These are phyloP conservation scores for Toxotes chatareus DNA, from an alignment of 2,113 vertebrate species.

Conservation along the genomic window DNA sequence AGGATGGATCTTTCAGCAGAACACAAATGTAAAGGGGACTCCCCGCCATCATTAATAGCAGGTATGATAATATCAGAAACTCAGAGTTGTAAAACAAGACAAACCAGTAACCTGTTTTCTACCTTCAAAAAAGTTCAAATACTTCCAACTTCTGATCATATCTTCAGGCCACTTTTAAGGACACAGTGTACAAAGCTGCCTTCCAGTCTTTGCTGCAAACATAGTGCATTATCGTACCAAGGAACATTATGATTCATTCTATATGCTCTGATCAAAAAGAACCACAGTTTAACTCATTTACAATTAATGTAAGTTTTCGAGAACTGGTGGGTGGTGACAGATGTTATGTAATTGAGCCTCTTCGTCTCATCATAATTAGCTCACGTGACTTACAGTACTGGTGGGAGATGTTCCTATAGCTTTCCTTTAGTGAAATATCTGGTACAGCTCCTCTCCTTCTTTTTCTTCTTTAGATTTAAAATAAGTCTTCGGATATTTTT, in stretches of 20 bases:
- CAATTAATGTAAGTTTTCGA: not conserved
- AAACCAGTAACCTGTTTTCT: too few relatives aligned
- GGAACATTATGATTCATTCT: not conserved
- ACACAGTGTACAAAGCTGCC: not conserved
- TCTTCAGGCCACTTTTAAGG: too few relatives aligned
- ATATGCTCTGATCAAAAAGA: not conserved
- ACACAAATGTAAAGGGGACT: too few relatives aligned
- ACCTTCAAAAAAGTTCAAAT: too few relatives aligned
- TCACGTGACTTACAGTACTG: not conserved
- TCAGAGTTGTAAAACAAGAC: not conserved
- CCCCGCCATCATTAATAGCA: too few relatives aligned
- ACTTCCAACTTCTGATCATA: too few relatives aligned
- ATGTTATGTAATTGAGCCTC: not conserved
- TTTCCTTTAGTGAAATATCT: not conserved
- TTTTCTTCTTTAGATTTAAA: constrained; percentile 38
- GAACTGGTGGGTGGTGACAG: not conserved
- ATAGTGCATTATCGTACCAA: not conserved
- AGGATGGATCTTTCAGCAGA: too few relatives aligned
- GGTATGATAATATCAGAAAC: not conserved
- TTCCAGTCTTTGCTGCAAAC: not conserved
- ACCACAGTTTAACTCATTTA: not conserved
- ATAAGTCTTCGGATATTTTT: constrained; percentile 53
- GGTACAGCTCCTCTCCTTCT: constrained; percentile 20
- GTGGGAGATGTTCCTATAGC: not conserved
- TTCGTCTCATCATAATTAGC: not conserved